Conservation (phyloP, 2,113 vertebrate species). For the Acrocephalus kingi region DNA sequence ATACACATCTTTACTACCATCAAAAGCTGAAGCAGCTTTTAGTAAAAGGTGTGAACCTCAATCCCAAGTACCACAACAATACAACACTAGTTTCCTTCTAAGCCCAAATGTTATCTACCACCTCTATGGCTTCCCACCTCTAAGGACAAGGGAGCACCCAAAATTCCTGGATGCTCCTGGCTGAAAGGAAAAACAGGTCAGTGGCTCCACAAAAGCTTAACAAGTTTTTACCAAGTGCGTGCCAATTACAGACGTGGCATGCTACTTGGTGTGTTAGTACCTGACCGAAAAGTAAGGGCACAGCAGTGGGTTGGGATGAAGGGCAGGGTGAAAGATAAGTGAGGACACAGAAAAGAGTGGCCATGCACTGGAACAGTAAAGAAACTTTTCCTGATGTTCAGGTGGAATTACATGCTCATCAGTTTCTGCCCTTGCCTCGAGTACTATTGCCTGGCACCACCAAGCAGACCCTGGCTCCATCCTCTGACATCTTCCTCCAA, state of each 20-base stretch:
- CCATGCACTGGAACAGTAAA: fast-evolving
- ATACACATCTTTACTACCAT: fast-evolving
- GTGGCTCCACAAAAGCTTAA: background rate
- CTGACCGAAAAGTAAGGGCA: too few relatives aligned
- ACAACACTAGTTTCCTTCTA: fast-evolving
- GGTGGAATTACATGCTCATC: too few relatives aligned
- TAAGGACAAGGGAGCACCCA: background rate
- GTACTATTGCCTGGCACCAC: fast-evolving
- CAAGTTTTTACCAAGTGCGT: background rate
- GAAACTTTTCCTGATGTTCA: fast-evolving
- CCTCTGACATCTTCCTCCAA: too few relatives aligned
- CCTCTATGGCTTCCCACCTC: background rate
- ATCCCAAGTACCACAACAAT: fast-evolving
- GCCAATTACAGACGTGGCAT: too few relatives aligned
- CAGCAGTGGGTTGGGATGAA: fast-evolving
- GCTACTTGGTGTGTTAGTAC: background rate
- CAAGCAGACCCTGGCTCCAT: too few relatives aligned
- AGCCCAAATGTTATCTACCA: fast-evolving
- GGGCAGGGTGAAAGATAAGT: fast-evolving
- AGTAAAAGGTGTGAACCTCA: fast-evolving
- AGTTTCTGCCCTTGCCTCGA: background rate
- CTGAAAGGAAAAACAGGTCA: background rate
- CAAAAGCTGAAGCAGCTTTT: background rate
- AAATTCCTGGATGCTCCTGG: background rate
- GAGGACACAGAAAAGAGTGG: fast-evolving